A percentile compares a stretch with the other conserved stretches of the same genome.
These are phyloP conservation scores for Puntigrus tetrazona DNA, from an alignment of 2,113 vertebrate species.

Conservation along the genomic window DNA sequence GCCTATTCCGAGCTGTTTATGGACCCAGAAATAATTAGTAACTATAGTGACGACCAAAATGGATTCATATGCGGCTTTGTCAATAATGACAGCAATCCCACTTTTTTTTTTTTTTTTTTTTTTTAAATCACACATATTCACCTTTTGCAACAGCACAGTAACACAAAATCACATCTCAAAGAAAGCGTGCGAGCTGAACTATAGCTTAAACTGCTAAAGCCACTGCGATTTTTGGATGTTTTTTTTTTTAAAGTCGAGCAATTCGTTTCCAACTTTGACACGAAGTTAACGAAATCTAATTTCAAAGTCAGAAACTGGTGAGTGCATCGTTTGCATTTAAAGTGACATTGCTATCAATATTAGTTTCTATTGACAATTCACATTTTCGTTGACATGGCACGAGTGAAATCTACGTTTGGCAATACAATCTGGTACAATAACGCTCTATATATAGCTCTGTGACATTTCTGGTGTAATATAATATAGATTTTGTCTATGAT, in stretches of 20 bases:
- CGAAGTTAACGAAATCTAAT: neutral
- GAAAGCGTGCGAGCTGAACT: neutral
- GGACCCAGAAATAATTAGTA: neutral
- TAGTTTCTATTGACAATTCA: conserved; percentile 26
- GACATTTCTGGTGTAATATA: conserved; percentile 45
- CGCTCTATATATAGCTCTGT: conserved; percentile 45
- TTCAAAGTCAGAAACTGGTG: neutral
- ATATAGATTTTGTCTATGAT: conserved; percentile 6
- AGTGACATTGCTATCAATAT: neutral
- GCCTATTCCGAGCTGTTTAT: neutral
- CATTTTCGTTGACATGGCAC: conserved; percentile 71
- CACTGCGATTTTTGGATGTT: neutral
- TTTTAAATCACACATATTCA: neutral
- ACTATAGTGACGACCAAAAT: neutral
- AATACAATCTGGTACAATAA: conserved; percentile 59
- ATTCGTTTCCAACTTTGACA: neutral
- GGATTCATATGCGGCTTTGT: neutral
- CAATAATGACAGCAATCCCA: conserved; percentile 16
- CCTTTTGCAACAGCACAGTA: neutral
- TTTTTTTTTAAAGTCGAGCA: neutral
- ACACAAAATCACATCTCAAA: neutral
- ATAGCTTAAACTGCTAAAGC: neutral
- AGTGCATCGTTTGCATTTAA: neutral
- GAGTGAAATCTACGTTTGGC: conserved; percentile 70
- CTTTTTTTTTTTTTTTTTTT: neutral